Conservation (phyloP, 92 coral and sea anemone species). For the Micromussa lordhowensis region DNA sequence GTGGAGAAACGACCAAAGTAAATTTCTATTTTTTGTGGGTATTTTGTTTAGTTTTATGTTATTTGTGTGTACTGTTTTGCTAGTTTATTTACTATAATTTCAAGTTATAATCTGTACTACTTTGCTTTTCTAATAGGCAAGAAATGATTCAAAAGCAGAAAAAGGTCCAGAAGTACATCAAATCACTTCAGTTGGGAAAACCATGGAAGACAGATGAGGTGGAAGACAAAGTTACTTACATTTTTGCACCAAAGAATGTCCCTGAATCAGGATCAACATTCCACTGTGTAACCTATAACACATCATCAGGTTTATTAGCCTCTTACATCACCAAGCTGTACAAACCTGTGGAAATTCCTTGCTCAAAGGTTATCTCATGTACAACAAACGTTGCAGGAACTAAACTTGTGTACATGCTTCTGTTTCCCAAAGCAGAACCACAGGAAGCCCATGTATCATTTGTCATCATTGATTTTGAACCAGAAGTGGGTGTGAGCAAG, state of each 20-base stretch:
- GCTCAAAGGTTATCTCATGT: constrained; percentile 69
- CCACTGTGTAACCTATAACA: constrained; percentile 65
- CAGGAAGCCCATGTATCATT: constrained; percentile 62
- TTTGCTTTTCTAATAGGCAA: constrained; percentile 39
- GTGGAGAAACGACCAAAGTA: too few species aligned
- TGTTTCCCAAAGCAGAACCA: constrained; percentile 75
- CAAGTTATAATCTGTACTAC: too few species aligned
- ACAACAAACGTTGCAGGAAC: constrained; percentile 64
- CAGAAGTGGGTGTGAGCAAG: constrained; percentile 48
- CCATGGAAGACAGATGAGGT: constrained; percentile 75
- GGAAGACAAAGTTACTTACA: constrained; percentile 52
- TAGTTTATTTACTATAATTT: too few species aligned
- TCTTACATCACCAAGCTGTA: constrained; percentile 69
- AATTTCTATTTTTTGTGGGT: too few species aligned
- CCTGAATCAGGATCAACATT: constrained; percentile 83
- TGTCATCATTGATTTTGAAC: constrained; percentile 65
- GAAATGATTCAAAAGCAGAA: constrained; percentile 78
- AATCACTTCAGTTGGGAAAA: constrained; percentile 73
- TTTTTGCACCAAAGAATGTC: constrained; percentile 76
- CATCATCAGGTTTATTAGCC: constrained; percentile 59
- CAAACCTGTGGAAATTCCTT: constrained; percentile 67
- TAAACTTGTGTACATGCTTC: constrained; percentile 69
- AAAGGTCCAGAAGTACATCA: constrained; percentile 68
- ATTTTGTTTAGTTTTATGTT: too few species aligned
- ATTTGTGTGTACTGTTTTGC: too few species aligned